A percentile compares a stretch with the other conserved stretches of the same genome.
These are phyloP conservation scores for Zaprionus inermis DNA, from an alignment of 1,140 invertebrate genomes.

Conservation along the genomic window DNA sequence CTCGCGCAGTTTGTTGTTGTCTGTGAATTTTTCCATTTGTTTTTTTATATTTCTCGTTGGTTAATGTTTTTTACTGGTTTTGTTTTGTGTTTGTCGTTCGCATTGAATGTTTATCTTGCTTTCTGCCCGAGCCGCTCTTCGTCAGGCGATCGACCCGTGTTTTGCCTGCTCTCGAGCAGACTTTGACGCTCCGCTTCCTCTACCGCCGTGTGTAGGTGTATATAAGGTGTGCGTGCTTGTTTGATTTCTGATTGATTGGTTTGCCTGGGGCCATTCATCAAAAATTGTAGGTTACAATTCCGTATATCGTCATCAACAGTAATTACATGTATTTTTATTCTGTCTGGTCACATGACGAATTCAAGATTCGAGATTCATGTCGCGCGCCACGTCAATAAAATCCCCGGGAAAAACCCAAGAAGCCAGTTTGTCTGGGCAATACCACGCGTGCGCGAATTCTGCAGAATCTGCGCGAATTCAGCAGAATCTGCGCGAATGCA, in stretches of 20 bases:
- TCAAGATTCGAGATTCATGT: not conserved
- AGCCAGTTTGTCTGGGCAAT: conserved; percentile 44
- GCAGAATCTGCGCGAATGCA: conserved; percentile 27
- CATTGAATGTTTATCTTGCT: conserved; percentile 17
- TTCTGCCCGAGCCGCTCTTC: conserved; percentile 14
- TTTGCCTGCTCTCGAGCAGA: not conserved
- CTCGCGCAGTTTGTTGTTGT: not conserved
- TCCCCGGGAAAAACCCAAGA: conserved; percentile 43
- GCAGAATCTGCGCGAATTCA: conserved; percentile 45
- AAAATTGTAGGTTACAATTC: conserved; percentile 41
- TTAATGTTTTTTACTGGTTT: conserved; percentile 3
- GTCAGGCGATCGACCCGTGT: conserved; percentile 43
- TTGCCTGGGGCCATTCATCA: conserved; percentile 28
- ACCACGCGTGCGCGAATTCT: conserved; percentile 33
- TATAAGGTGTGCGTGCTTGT: conserved; percentile 22
- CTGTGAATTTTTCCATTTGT: not conserved
- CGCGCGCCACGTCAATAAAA: conserved; percentile 28
- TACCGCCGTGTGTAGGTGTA: not conserved
- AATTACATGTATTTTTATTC: conserved; percentile 18
- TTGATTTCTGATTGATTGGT: conserved; percentile 49
- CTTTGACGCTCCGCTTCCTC: conserved; percentile 8
- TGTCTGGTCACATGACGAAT: conserved; percentile 12
- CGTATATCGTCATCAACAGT: conserved; percentile 17
- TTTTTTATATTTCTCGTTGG: conserved; percentile 9
- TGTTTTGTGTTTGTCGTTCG: conserved; percentile 39